These are phyloP conservation scores for Danio aesculapii DNA, from an alignment of 2,797 vertebrate species.

Conservation along the genomic window DNA sequence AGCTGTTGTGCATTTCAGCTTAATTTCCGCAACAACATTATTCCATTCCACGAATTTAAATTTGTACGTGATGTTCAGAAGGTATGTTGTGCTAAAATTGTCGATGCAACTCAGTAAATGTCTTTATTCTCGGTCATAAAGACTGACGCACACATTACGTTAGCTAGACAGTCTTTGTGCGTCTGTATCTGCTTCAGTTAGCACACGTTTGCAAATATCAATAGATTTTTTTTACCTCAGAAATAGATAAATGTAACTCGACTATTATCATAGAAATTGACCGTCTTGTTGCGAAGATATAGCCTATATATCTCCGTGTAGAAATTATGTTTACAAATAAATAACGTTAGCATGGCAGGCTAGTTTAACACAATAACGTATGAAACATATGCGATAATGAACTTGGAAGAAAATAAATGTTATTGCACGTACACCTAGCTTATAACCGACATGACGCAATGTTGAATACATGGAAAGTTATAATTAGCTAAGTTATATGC, in stretches of 20 bases:
- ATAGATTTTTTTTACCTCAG: neutral
- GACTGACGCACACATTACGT: neutral
- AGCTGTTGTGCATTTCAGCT: neutral
- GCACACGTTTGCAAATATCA: no score
- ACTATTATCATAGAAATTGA: neutral
- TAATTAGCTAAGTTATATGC: neutral
- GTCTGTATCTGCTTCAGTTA: no score
- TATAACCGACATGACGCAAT: neutral
- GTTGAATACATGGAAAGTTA: no score
- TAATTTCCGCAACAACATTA: neutral
- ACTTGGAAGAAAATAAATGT: no score
- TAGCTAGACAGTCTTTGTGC: no score
- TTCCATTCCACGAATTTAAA: neutral
- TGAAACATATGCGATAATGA: neutral
- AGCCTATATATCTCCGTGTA: neutral
- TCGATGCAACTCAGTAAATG: neutral
- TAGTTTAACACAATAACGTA: neutral
- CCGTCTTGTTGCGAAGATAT: neutral
- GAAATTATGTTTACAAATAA: neutral
- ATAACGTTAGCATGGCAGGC: neutral
- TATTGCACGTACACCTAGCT: no score
- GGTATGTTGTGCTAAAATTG: conserved; percentile 7
- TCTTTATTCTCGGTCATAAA: neutral
- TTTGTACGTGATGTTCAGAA: neutral
- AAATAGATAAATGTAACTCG: neutral